A percentile compares a stretch with the other conserved stretches of the same genome.
Conservation (phyloP, 1,140 invertebrate species). For the Drosophila rufa region DNA sequence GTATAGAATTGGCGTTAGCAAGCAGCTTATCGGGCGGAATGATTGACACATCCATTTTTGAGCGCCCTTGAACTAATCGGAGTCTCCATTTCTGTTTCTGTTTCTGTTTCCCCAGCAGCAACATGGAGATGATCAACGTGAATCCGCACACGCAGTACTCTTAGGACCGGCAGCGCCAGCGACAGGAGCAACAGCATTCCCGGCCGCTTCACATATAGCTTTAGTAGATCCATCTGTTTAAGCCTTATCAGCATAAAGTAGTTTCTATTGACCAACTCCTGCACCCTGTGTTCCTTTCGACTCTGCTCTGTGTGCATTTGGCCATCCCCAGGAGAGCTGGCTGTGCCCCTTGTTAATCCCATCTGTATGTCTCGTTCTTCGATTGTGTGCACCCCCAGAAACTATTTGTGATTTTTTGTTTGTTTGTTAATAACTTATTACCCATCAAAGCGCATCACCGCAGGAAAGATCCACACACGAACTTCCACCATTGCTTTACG, state of each 20-base stretch:
- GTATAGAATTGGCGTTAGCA: conserved; percentile 13
- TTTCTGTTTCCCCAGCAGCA: conserved; percentile 86
- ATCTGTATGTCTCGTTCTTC: neutral
- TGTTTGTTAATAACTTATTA: conserved; percentile 22
- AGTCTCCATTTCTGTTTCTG: neutral
- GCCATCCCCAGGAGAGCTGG: conserved; percentile 1
- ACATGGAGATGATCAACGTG: conserved; percentile 93
- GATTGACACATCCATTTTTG: conserved; percentile 13
- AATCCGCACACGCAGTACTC: conserved; percentile 91
- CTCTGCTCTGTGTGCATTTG: conserved; percentile 4
- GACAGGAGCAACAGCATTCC: conserved; percentile 7
- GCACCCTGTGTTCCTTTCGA: conserved; percentile 14
- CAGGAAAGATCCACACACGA: conserved; percentile 1
- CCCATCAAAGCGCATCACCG: conserved; percentile 3
- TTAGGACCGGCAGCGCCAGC: conserved; percentile 72
- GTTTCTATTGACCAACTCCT: conserved; percentile 21
- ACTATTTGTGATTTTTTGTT: conserved; percentile 18
- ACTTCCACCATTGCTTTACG: conserved; percentile 19
- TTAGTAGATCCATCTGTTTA: conserved; percentile 47
- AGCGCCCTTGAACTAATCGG: conserved; percentile 24
- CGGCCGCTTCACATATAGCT: conserved; percentile 43
- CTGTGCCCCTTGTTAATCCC: conserved; percentile 35
- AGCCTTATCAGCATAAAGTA: conserved; percentile 40
- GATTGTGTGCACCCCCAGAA: neutral
- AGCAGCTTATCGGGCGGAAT: neutral